Evolutionary conservation across 2,888 invertebrate species (phyloP), one percentile per base, ranked within the genome.

Genomic region (Helobdella robusta): DNA sequence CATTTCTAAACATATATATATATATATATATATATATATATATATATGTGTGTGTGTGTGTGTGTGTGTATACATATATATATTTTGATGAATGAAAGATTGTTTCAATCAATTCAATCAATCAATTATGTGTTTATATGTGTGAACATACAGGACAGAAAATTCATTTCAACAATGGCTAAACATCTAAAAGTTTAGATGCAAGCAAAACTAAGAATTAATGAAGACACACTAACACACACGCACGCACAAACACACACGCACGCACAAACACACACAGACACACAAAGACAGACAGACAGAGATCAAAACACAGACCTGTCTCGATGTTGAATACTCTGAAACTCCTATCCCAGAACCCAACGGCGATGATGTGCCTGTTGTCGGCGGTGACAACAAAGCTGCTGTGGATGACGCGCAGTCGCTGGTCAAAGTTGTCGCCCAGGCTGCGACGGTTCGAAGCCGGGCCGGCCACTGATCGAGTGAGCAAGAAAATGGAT

Each of bases 291-390:
- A 40, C 11, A n/a, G 32, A n/a, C 25, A 5, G 56, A 8, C 6
- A 32, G 28, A 6, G 28, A 8, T 25, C 11, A 2, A 56, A 30
- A 2, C n/a, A 36, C 48, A 20, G 28, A 90, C 92, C 92, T 67
- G 91, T 89, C 77, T 98, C 98, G 0, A 95, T 91, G 58, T 90
- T 90, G 81, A 95, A 97, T 23, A 98, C 92, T 6, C 98, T 83
- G 83, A 98, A 98, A 81, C 94, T 94, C 81, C 97, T 97, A 80
- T 99, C 98, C 91, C 97, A 97, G 82, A 97, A 98, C 64, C 98
- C 98, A 76, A 94, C 93, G 0, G 97, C 94, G 71, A 99, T 89
- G 72, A 99, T 85, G 82, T 92, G 94, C 70, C 91, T 61, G 75
- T 93, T 93, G 81, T 99, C 98, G 1, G 97, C 94, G 0, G 97